These are phyloP conservation scores for Acanthurus tractus DNA, from an alignment of 2,797 vertebrate genomes.

Conservation along the genomic window DNA sequence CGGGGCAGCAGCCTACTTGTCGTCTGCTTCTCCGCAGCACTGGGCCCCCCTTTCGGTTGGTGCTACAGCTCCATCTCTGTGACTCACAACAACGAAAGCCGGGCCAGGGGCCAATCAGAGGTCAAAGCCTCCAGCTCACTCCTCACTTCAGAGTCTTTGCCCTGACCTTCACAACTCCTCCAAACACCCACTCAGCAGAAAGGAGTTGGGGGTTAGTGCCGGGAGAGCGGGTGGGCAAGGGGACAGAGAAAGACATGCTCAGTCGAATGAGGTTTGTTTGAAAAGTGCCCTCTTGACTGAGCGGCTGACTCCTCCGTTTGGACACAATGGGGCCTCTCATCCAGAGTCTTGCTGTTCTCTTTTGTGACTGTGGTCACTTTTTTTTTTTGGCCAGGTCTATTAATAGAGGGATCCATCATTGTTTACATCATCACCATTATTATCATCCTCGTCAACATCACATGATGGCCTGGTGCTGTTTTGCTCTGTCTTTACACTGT, in stretches of 20 bases:
- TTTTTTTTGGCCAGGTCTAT: conserved; percentile 69
- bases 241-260: conserved; percentile 57
- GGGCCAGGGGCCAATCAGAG: conserved; percentile 66
- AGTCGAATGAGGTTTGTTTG: conserved; percentile 77
- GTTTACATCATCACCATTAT: conserved; percentile 60
- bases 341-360: conserved; percentile 48
- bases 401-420: conserved; percentile 82
- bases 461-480: conserved; percentile 72
- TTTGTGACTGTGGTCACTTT: conserved; percentile 76
- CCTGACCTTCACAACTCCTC: conserved; percentile 77
- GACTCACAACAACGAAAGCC: conserved; percentile 76
- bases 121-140: conserved; percentile 68
- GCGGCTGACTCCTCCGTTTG: conserved; percentile 71
- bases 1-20: conserved; percentile 49
- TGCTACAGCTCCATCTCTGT: conserved; percentile 55
- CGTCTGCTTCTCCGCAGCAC: conserved; percentile 50
- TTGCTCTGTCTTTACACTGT: conserved; percentile 36
- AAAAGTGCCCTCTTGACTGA: conserved; percentile 69
- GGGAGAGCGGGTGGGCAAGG: conserved; percentile 43
- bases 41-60: conserved; percentile 46
- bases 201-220: conserved; percentile 46
- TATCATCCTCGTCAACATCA: conserved; percentile 75
- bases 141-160: conserved; percentile 62
- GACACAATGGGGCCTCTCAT: conserved; percentile 84
- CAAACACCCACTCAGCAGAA: conserved; percentile 84